These are phyloP conservation scores for Apantesis nais DNA, from an alignment of 2,888 invertebrate species.

Conservation along the genomic window DNA sequence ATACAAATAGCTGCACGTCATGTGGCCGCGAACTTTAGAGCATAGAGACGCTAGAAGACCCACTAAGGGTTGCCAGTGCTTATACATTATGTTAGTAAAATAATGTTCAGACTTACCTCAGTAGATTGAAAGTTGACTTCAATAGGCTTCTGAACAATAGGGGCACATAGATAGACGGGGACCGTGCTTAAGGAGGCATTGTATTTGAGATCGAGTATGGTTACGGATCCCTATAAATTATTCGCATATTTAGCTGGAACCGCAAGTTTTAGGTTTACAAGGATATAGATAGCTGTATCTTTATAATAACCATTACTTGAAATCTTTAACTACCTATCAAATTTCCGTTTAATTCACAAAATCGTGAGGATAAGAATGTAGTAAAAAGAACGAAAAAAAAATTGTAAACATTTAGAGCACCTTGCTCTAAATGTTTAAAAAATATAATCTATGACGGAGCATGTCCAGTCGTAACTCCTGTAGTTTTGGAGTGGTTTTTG, in stretches of 20 bases:
- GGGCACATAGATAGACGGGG: background rate
- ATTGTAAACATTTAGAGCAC: background rate
- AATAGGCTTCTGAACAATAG: constrained; percentile 1
- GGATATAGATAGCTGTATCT: background rate
- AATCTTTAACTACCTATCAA: background rate
- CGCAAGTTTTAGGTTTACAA: background rate
- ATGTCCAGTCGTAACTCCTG: no score
- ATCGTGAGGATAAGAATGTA: background rate
- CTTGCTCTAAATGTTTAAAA: background rate
- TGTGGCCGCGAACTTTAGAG: background rate
- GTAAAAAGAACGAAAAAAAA: background rate
- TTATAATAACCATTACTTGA: background rate
- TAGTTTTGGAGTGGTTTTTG: no score
- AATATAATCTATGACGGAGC: no score
- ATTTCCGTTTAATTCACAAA: background rate
- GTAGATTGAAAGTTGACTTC: background rate
- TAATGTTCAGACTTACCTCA: background rate
- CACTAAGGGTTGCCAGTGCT: background rate
- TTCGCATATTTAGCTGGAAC: background rate
- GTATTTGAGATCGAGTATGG: background rate
- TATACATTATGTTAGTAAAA: background rate
- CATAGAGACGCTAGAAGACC: background rate
- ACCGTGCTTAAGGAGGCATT: background rate
- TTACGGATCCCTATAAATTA: background rate
- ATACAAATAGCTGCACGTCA: background rate